phyloP scores from a whole-genome alignment of 2,113 vertebrate genomes.

The Entelurus aequoreus region DNA sequence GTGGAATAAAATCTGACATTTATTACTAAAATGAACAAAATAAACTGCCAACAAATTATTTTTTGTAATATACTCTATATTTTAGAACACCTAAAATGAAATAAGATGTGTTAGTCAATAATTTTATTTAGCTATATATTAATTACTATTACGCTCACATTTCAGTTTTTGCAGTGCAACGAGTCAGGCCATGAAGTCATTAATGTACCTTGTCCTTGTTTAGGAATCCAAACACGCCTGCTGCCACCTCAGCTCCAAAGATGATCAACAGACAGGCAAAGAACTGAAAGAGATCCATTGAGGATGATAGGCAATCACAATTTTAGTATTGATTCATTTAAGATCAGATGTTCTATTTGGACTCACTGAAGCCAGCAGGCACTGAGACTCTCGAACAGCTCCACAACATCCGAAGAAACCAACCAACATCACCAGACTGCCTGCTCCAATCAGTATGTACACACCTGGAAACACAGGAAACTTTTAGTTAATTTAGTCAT shows the following conservation, averaged over 20 bases:
- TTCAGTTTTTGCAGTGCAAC: too few relatives aligned
- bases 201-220: constrained; percentile 83
- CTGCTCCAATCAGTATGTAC: constrained; percentile 88
- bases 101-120: too few relatives aligned
- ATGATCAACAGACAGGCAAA: constrained; percentile 93
- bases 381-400: constrained; percentile 90
- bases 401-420: constrained; percentile 97
- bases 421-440: constrained; percentile 87
- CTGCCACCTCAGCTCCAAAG: constrained; percentile 92
- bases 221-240: constrained; percentile 93
- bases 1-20: too few relatives aligned
- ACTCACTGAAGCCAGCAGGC: constrained; percentile 91
- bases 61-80: too few relatives aligned
- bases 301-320: background rate
- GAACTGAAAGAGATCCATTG: constrained; percentile 72
- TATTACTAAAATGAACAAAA: too few relatives aligned
- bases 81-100: too few relatives aligned
- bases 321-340: background rate
- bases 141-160: too few relatives aligned
- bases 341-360: background rate
- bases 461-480: constrained; percentile 71
- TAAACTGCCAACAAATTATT: too few relatives aligned
- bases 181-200: background rate
- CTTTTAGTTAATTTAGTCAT: background rate
- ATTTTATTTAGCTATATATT: too few relatives aligned